Conservation (phyloP, 1,140 invertebrate species). For the Drosophila auraria region DNA sequence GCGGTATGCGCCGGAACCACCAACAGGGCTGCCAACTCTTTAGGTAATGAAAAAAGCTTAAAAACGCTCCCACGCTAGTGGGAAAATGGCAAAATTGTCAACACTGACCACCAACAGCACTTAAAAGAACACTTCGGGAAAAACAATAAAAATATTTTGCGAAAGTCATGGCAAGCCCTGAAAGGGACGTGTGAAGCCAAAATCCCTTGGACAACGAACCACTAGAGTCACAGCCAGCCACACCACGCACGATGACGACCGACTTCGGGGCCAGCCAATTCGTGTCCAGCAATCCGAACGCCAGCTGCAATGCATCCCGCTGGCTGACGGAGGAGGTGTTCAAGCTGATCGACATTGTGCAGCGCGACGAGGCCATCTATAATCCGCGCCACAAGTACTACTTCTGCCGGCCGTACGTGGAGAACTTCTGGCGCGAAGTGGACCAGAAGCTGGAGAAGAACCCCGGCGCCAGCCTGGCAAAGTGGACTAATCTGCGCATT, state of each 20-base stretch:
- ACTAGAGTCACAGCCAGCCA: not conserved
- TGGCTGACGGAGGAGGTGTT: constrained; percentile 83
- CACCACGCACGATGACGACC: constrained; percentile 48
- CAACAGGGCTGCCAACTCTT: not conserved
- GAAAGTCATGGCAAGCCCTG: constrained; percentile 27
- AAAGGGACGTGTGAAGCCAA: constrained; percentile 7
- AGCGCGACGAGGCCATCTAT: constrained; percentile 81
- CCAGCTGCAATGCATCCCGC: constrained; percentile 65
- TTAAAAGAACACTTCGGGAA: constrained; percentile 42
- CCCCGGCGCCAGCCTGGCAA: constrained; percentile 82
- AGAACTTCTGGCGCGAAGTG: constrained; percentile 83
- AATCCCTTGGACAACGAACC: not conserved
- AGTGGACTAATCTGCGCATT: constrained; percentile 83
- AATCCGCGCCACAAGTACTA: constrained; percentile 83
- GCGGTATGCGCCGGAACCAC: constrained; percentile 14
- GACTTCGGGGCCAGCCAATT: constrained; percentile 60
- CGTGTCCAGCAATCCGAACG: constrained; percentile 54
- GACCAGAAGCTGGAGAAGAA: constrained; percentile 81
- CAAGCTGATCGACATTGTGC: constrained; percentile 80
- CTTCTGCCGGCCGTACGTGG: constrained; percentile 82
- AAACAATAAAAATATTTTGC: constrained; percentile 40
- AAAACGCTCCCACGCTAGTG: no score
- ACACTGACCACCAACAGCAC: constrained; percentile 14
- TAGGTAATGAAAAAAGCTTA: no score
- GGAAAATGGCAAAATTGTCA: no score